Base-by-base conservation (phyloP, 2,888 invertebrate genomes). In the Fragum sueziense region DNA sequence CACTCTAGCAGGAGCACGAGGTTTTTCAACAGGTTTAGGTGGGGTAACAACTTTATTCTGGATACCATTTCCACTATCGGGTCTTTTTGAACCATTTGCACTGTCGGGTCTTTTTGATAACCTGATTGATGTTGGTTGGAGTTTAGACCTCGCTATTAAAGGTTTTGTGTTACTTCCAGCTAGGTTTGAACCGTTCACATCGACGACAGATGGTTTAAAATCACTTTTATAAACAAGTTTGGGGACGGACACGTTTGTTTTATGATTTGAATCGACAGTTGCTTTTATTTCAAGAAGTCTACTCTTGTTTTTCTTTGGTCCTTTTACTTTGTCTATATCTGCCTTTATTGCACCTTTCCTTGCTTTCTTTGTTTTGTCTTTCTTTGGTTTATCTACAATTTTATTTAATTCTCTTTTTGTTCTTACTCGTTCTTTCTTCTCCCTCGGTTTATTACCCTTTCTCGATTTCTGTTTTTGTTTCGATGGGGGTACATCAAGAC, bases 211-310 rank as follows among this genome's bases (percentile, higher is more conserved):
- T 6, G 84, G 80, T 72, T 77, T 84, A 6, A 76, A 31, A 41
- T 81, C 84, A 37, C 74, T 52, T 72, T 79, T 84, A 20, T 74
- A 81, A 6, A 72, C 34, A 7, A 76, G 20, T 59, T 75, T 78
- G 52, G 78, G 74, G 47, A 71, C 74, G 2, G 70, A 54, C 27
- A 34, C 27, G 41, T 41, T 31, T 29, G 37, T 65, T 67, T 74
- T 47, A 34, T 74, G 65, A 25, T 61, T 59, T 6, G 74, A 20
- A 20, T 79, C 73, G 17, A 84, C 74, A 1, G 84, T 84, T 33
- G 84, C 84, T 54, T 76, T 76, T 20, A 84, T 84, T 76, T 84
- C 84, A 6, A 84, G 65, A 51, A 84, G 70, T 29, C 79, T 72
- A 11, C 70, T 41, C 29, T 71, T 51, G 34, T 68, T 71, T 57